Conservation (phyloP, 2,888 invertebrate species). For the Tetranychus truncatus region DNA sequence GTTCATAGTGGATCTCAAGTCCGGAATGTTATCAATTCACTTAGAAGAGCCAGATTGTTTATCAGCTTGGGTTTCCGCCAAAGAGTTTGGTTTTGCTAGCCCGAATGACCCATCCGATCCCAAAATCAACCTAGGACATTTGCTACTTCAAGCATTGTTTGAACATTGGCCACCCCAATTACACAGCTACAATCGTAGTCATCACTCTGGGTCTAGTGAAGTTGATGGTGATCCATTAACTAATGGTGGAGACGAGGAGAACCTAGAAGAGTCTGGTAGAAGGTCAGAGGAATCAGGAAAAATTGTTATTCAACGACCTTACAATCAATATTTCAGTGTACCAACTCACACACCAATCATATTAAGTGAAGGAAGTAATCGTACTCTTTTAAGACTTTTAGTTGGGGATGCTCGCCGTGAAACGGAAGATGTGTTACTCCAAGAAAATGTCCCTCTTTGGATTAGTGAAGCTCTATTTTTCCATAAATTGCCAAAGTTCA, state of each 20-base stretch:
- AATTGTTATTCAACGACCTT: conserved; percentile 27
- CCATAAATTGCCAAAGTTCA: conserved; percentile 71
- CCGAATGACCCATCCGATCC: conserved; percentile 21
- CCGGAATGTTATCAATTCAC: conserved; percentile 93
- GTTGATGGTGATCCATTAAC: conserved; percentile 3
- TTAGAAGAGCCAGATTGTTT: conserved; percentile 95
- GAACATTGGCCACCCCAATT: conserved; percentile 60
- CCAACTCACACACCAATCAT: conserved; percentile 91
- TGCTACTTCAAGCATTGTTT: conserved; percentile 76
- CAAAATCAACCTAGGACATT: conserved; percentile 71
- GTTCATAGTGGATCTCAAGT: conserved; percentile 97
- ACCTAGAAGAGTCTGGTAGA: not conserved
- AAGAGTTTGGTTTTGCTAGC: conserved; percentile 65
- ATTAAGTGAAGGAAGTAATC: conserved; percentile 79
- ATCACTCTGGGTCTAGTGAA: not conserved
- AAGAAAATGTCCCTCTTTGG: conserved; percentile 88
- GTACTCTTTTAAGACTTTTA: conserved; percentile 69
- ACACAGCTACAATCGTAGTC: not conserved
- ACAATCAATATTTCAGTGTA: conserved; percentile 58
- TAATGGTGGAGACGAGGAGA: not conserved
- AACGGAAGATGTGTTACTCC: conserved; percentile 71
- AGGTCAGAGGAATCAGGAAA: conserved; percentile 3
- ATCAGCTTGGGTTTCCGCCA: conserved; percentile 93
- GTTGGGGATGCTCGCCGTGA: conserved; percentile 86
- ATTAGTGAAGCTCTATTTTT: conserved; percentile 74